Evolutionary conservation across 1,140 invertebrate genomes (phyloP).

Genomic region (Coptotermes formosanus): DNA sequence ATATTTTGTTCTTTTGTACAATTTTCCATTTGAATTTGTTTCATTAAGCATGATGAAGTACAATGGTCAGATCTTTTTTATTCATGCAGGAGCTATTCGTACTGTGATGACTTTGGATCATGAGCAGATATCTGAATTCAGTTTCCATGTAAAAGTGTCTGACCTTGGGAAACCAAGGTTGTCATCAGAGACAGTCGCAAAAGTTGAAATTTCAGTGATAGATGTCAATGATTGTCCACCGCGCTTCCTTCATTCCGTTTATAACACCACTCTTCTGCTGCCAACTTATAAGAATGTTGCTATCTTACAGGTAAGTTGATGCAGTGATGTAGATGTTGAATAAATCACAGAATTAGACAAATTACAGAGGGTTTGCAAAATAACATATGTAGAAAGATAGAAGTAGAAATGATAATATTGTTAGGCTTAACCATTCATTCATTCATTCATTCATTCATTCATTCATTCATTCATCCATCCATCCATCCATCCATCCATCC

Average conservation of each 20-base stretch:
- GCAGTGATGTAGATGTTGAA: no score
- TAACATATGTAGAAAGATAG: no score
- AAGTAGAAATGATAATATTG: no score
- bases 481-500: no score
- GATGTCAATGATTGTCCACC: slow-evolving; percentile 89
- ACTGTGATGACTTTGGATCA: slow-evolving; percentile 77
- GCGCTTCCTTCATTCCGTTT: slow-evolving; percentile 64
- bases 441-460: no score
- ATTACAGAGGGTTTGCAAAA: no score
- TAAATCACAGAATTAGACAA: no score
- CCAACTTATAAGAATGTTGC: slow-evolving; percentile 76
- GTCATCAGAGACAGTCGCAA: slow-evolving; percentile 70
- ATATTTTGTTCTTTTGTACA: no score
- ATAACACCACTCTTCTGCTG: slow-evolving; percentile 74
- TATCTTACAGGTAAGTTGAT: slow-evolving; percentile 53
- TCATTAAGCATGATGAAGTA: no score
- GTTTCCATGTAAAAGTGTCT: slow-evolving; percentile 82
- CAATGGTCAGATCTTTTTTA: neutral
- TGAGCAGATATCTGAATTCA: slow-evolving; percentile 67
- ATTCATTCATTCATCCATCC: no score
- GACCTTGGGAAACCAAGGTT: slow-evolving; percentile 82
- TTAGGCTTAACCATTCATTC: no score
- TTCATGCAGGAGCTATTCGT: slow-evolving; percentile 66
- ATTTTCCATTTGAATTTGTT: no score
- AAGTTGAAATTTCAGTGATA: slow-evolving; percentile 69